Evolutionary conservation across 2,113 vertebrate genomes (phyloP), one percentile per base, ranked within the genome.

Genomic region (Bombycilla garrulus): DNA sequence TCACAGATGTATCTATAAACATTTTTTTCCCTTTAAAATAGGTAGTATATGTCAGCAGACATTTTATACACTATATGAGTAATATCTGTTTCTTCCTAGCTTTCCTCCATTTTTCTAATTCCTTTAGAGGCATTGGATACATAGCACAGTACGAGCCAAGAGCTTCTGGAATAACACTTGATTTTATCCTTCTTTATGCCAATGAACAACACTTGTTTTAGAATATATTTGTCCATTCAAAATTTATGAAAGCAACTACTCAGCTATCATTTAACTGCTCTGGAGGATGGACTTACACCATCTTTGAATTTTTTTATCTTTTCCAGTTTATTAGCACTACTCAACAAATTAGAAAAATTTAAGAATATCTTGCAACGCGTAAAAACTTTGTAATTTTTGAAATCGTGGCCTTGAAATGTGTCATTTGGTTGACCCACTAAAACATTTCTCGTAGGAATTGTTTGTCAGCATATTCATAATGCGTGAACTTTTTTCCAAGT

Each of bases 1-100:
- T 87, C 73, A 95, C 56, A 94, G 78, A 62, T 93, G 83, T 79
- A 85, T 50, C 67, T 95, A 83, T 88, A 94, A 95, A 74, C 31
- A 29, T 15, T 84, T 74, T 86, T 60, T 82, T 66, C 64, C 47
- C 83, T 81, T 71, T 73, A 26, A 58, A 50, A 11, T 66, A 44
- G 77, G 51, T 33, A 62, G 57, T 93, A 14, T 85, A 26, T 83
- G 72, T 78, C 90, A 96, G 72, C 56, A 95, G 57, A 44, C 57
- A 21, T 90, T 88, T 96, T 96, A 51, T 73, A 40, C 67, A 66
- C 47, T 62, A 7, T 58, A 24, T 86, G 40, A 93, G 14, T 90
- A 74, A 79, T 81, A 44, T 10, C 58, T 50, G 76, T 10, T 72
- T 61, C 45, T 89, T 53, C 65, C 65, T 57, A 54, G 24, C 48